Percentiles rank a stretch among this genome's conserved stretches.
phyloP scores from a whole-genome alignment of 2,113 vertebrate species.

The Monarcha castaneiventris region DNA sequence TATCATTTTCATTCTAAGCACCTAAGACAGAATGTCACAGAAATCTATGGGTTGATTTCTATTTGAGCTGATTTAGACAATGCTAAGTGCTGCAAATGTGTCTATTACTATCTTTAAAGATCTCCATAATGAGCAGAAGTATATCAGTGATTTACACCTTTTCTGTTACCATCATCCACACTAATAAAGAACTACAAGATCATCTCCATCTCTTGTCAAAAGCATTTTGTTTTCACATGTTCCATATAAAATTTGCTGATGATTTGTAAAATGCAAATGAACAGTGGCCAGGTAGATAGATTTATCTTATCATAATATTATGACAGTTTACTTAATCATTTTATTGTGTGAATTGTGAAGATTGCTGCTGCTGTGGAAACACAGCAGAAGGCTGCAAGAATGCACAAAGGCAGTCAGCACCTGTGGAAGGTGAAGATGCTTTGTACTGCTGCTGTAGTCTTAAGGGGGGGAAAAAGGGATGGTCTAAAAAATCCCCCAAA shows the following conservation, averaged over 20 bases:
- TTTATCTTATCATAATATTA: not conserved
- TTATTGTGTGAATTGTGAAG: not conserved
- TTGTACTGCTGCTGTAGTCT: not conserved
- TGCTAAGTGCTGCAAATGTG: not conserved
- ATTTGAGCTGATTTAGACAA: not conserved
- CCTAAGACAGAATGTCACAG: not conserved
- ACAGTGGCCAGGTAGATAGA: not conserved
- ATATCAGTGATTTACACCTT: not conserved
- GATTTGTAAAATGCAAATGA: not conserved
- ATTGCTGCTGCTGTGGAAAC: not conserved
- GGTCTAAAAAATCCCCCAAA: slow-evolving; percentile 63
- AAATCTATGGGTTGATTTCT: not conserved
- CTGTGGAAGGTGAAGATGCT: not conserved
- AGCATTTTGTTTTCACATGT: not conserved
- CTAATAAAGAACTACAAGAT: not conserved
- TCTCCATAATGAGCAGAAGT: not conserved
- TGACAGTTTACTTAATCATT: not conserved
- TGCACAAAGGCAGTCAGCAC: not conserved
- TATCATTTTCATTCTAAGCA: not conserved
- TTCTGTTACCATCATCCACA: not conserved
- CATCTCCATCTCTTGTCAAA: not conserved
- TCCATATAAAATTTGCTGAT: not conserved
- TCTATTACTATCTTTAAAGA: not conserved
- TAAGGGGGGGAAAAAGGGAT: not conserved
- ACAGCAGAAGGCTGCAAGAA: not conserved